phyloP scores from a whole-genome alignment of 2,113 vertebrate species.

The Craseonycteris thonglongyai region DNA sequence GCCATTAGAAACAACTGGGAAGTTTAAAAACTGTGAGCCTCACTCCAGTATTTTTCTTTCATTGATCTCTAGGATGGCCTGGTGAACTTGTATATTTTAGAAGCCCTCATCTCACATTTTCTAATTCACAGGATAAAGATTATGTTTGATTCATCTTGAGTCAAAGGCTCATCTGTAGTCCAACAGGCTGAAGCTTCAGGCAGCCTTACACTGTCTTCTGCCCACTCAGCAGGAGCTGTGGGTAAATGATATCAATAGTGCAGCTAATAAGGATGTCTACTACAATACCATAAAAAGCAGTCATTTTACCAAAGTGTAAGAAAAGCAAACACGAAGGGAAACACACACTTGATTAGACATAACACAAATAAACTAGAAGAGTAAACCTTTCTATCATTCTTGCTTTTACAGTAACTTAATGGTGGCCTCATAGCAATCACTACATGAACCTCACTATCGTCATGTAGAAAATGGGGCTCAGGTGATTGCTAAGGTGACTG shows the following conservation, averaged over 20 bases:
- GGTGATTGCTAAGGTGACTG: not conserved
- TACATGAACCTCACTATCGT: not conserved
- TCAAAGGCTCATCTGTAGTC: not conserved
- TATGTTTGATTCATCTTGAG: not conserved
- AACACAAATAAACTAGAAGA: not conserved
- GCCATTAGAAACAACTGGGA: not conserved
- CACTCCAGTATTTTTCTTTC: not conserved
- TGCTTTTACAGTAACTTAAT: not conserved
- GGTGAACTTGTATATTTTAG: not conserved
- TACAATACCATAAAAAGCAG: not conserved
- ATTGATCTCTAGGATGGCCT: not conserved
- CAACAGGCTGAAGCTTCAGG: not conserved
- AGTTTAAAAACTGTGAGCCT: not conserved
- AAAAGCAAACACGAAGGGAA: not conserved
- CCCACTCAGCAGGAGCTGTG: not conserved
- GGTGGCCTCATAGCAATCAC: not conserved
- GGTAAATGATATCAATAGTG: not conserved
- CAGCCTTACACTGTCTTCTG: not conserved
- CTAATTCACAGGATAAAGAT: not conserved
- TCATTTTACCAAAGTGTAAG: not conserved
- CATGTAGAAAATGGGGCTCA: not conserved
- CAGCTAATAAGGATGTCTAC: no score
- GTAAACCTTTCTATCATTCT: not conserved
- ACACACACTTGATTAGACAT: not conserved
- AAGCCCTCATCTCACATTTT: not conserved